Base-by-base conservation (phyloP, 2,113 vertebrate genomes). In the Saiga tatarica region DNA sequence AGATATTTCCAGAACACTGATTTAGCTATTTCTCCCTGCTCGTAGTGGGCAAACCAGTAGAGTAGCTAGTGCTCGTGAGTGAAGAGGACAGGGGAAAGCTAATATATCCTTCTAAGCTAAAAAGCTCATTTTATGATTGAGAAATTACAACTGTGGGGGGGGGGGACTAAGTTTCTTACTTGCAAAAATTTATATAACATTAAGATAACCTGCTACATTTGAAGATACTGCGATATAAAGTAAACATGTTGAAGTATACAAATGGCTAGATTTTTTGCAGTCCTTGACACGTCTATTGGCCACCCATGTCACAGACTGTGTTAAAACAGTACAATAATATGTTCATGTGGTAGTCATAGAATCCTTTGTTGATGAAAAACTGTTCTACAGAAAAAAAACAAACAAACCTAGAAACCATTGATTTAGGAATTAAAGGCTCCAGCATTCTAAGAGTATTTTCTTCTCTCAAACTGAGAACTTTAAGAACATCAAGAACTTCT, bases 191-290 rank as follows among this genome's bases (percentile, higher is more conserved):
- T 59, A 59, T 16, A 13, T 16, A 89, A 45, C 15, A 39, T 78
- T 33, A 59, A 19, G 42, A 13, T 30, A 89, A 71, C 5, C 19
- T 92, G 55, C 30, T 83, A 55, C 16, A 50, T 4, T 13, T 62
- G 9, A 96, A 96, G 95, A 91, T n/a, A 79, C 3, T 88, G 11
- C 62, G 42, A n/a, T 78, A 57, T n/a, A 83, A 94, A 59, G 26
- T 30, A 33, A 60, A 23, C 47, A 82, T 42, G 9, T 33, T 50
- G 42, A 91, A 60, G 25, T 59, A 57, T 10, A 87, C 23, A 71
- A 83, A 62, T 16, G 8, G 28, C 23, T 83, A 7, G 26, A 62
- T 33, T 23, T 74, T 76, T 71, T 45, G 76, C 3, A 57, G 28
- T 14, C 30, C 23, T 52, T 15, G 12, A 39, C 11, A 16, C 13